Evolutionary conservation across 2,888 invertebrate genomes (phyloP).

Genomic region (Drosophila borealis): DNA sequence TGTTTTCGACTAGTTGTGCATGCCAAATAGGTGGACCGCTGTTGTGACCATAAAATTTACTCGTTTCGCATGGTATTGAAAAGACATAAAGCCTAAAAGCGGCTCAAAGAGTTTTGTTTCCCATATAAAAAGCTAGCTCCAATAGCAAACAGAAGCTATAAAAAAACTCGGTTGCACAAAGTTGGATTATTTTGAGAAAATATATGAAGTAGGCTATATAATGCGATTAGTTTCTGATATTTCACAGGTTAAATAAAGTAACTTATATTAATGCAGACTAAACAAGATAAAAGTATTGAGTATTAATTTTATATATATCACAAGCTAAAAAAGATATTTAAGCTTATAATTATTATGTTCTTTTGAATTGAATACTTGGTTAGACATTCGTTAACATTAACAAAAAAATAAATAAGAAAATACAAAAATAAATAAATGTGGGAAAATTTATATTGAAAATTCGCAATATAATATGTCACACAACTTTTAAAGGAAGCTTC

Average conservation of each 20-base stretch:
- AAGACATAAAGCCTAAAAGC: slow-evolving; percentile 65
- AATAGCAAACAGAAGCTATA: slow-evolving; percentile 24
- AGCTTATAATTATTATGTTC: no score
- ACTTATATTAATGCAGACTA: not conserved
- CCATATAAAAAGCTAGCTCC: slow-evolving; percentile 36
- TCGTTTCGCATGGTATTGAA: slow-evolving; percentile 63
- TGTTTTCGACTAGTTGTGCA: slow-evolving; percentile 66
- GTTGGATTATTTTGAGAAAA: not conserved
- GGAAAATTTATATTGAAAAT: no score
- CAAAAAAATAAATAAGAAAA: no score
- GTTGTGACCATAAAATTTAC: slow-evolving; percentile 64
- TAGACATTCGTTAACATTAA: no score
- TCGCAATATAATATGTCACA: no score
- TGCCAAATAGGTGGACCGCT: slow-evolving; percentile 71
- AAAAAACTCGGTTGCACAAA: slow-evolving; percentile 15
- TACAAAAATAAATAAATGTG: no score
- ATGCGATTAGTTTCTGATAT: not conserved
- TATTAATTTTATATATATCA: no score
- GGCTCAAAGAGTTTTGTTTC: slow-evolving; percentile 39
- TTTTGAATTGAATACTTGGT: no score
- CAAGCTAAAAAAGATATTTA: no score
- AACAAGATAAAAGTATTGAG: no score
- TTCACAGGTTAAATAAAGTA: not conserved
- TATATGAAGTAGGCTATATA: not conserved
- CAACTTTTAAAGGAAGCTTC: no score